Evolutionary conservation across 37 sponge, comb jelly and placozoan species (phyloP).

Genomic region (Halichondria panicea): DNA sequence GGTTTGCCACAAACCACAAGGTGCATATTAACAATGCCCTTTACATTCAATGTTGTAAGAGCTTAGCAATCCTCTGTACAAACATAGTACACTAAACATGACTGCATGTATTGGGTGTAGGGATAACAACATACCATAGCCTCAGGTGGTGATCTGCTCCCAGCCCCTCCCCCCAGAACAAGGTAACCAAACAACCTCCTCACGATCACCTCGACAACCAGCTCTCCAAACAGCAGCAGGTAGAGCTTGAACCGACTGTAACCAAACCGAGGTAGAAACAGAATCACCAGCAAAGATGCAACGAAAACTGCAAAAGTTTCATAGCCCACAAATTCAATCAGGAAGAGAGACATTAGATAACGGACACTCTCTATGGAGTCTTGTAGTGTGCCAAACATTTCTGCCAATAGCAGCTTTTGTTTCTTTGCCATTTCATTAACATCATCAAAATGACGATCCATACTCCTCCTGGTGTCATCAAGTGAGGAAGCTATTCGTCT

Average conservation of each 20-base stretch:
- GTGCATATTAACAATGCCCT: too few species aligned
- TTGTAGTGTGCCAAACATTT: slow-evolving; percentile 20
- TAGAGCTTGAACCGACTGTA: slow-evolving; percentile 39
- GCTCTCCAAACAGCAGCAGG: slow-evolving; percentile 29
- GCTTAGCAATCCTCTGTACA: too few species aligned
- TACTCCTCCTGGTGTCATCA: neutral
- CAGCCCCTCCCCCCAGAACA: slow-evolving; percentile 5
- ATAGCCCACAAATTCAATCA: slow-evolving; percentile 42
- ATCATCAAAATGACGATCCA: slow-evolving; percentile 19
- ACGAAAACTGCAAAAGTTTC: slow-evolving; percentile 29
- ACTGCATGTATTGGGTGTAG: too few species aligned
- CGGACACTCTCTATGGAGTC: slow-evolving; percentile 25
- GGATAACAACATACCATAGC: slow-evolving; percentile 17
- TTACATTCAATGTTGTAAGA: too few species aligned
- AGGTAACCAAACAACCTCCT: slow-evolving; percentile 15
- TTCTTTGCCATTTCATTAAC: slow-evolving; percentile 49
- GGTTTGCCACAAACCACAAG: too few species aligned
- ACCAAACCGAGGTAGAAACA: slow-evolving; percentile 45
- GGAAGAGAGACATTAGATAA: slow-evolving; percentile 37
- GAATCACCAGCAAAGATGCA: slow-evolving; percentile 18
- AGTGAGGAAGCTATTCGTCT: slow-evolving; percentile 40
- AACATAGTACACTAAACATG: too few species aligned
- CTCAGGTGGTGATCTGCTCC: neutral
- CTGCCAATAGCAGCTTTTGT: slow-evolving; percentile 39
- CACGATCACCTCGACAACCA: slow-evolving; percentile 12